Evolutionary conservation across 1,140 invertebrate genomes (phyloP), one percentile per base, ranked within the genome.

Genomic region (Heliconius eleuchia): DNA sequence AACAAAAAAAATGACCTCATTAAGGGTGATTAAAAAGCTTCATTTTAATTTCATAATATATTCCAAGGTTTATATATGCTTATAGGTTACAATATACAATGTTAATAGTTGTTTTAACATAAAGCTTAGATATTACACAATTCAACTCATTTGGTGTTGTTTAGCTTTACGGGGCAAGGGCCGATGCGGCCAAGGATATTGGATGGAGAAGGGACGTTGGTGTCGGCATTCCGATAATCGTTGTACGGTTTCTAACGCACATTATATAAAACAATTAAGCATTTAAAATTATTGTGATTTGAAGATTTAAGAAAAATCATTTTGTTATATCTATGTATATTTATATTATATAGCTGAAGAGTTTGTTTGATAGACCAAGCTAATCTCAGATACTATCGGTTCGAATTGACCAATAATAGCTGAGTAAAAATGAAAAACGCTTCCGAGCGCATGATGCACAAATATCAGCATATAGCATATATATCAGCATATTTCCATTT

Each of bases 121-220:
- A 76, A 78, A 75, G 80, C 73, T 57, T 73, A 71, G 6, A 55
- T 27, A 81, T 81, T 81, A 74, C 80, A 75, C 80, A 82, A 82
- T 75, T 19, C 13, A 71, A 50, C 23, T 52, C 37, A 73, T 71
- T 80, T 73, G n/a, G 46, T 74, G 72, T 66, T 71, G 76, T 78
- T 80, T 80, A 77, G 71, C 72, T 71, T 74, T 77, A 70, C 76
- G 77, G 81, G 81, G 85, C 82, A 84, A 78, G 81, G 76, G 80
- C 79, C 74, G 76, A 77, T 78, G 82, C 78, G 81, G 82, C 84
- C 85, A 86, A 86, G 85, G 85, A 83, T 85, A 84, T 37, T 76
- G 57, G 73, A 30, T 71, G 79, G 81, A 83, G 83, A 86, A 83
- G 82, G 85, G 82, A 83, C 77, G 78, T 37, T 18, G 74, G 77